Conservation (phyloP, 2,113 vertebrate genomes). For the Leucosticte australis region DNA sequence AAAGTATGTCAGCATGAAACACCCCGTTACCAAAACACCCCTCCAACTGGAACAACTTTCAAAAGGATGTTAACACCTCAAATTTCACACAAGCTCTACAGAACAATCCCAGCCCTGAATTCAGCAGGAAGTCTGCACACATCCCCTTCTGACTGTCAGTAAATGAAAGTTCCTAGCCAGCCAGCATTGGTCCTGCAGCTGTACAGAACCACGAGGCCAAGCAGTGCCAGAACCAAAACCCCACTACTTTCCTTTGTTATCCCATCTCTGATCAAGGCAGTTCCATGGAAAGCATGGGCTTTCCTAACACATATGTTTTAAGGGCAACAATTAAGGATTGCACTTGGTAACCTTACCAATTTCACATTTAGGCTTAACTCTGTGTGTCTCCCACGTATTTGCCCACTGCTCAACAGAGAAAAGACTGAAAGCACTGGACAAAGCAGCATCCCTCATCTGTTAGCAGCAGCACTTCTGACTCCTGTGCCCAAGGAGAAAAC, state of each 20-base stretch:
- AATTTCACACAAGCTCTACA: background rate
- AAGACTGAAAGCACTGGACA: background rate
- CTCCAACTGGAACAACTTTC: background rate
- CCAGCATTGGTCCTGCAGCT: background rate
- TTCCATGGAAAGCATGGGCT: background rate
- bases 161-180: background rate
- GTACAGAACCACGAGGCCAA: background rate
- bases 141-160: background rate
- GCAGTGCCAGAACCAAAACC: background rate
- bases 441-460: background rate
- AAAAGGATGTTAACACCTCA: background rate
- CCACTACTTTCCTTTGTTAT: background rate
- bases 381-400: accelerated
- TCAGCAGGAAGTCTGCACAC: background rate
- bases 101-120: background rate
- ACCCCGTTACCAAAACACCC: background rate
- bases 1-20: background rate
- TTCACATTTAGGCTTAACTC: background rate
- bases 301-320: accelerated
- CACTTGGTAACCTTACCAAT: background rate
- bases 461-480: background rate
- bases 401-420: background rate
- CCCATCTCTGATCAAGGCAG: background rate
- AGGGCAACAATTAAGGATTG: background rate
- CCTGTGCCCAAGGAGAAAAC: background rate